Evolutionary conservation across 2,797 vertebrate species (phyloP), one percentile per base, ranked within the genome.

Genomic region (Rhynchotus rufescens): DNA sequence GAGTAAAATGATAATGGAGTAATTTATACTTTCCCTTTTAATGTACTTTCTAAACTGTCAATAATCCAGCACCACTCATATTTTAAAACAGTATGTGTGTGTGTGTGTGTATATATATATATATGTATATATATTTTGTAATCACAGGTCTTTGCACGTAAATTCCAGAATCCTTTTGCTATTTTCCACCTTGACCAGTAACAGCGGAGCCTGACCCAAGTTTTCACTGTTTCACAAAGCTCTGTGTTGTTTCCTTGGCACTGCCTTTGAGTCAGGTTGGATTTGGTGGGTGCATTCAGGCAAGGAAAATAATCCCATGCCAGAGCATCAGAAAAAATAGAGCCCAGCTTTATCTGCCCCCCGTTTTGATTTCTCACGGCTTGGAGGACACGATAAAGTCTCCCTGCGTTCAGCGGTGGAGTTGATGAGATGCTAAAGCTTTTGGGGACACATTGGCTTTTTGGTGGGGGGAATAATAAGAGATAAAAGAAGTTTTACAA

Each of bases 201-300:
- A 9, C 23, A 45, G 71, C 47, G 3, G 1, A 1, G 45, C 51
- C 25, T 45, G 25, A 67, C 26, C 6, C 34, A 8, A 23, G 14
- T 61, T 86, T 19, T 38, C 47, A 17, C 54, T 17, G 9, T 38
- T 72, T 12, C 1, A 2, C 2, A 38, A 51, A 69, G 9, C 32
- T 38, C 20, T 28, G 10, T 4, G 3, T 38, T 23, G 26, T 17
- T 49, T 45, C 72, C 44, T 72, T 30, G 15, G 21, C 42, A 25
- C 8, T 1, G 1, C 5, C 23, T 38, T 82, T n/a, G 25, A 32
- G 6, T 12, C 30, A 25, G 2, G 4, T 17, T 32, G 3, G 1
- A 16, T 30, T 66, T 21, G 5, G 2, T 5, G 34, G 22, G 2
- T 80, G 2, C 22, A 10, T 72, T 40, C 17, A 11, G 13, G 3